These are phyloP conservation scores for Girardinus metallicus DNA, from an alignment of 2,797 vertebrate species.

Conservation along the genomic window DNA sequence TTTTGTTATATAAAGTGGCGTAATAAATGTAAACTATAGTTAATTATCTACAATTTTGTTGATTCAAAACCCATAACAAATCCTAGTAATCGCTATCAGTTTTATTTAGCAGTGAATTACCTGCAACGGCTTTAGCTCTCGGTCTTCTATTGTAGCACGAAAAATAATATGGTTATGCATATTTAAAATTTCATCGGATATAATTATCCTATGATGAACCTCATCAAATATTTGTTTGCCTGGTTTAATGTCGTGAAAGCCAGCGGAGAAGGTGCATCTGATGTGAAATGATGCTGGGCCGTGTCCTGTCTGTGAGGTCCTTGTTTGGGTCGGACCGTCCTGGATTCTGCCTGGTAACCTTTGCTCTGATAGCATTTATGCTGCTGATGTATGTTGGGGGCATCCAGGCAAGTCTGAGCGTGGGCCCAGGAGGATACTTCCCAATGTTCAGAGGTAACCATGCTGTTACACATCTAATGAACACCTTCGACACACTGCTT, in stretches of 20 bases:
- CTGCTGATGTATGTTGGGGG: conserved; percentile 70
- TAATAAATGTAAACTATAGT: background rate
- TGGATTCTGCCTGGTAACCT: conserved; percentile 78
- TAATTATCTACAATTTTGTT: background rate
- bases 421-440: conserved; percentile 80
- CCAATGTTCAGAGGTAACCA: conserved; percentile 78
- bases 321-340: conserved; percentile 71
- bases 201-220: background rate
- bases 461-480: background rate
- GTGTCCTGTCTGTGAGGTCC: conserved; percentile 59
- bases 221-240: conserved; percentile 5
- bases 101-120: background rate
- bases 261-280: conserved; percentile 1
- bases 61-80: background rate
- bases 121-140: background rate
- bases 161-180: background rate
- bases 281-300: conserved; percentile 60
- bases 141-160: background rate
- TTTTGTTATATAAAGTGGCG: background rate
- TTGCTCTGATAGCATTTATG: conserved; percentile 47
- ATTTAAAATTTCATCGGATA: background rate
- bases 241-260: conserved; percentile 10
- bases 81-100: background rate
- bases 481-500: background rate
- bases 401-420: conserved; percentile 73